Base-by-base conservation (phyloP, 2,797 vertebrate species). In the Cuniculus paca region DNA sequence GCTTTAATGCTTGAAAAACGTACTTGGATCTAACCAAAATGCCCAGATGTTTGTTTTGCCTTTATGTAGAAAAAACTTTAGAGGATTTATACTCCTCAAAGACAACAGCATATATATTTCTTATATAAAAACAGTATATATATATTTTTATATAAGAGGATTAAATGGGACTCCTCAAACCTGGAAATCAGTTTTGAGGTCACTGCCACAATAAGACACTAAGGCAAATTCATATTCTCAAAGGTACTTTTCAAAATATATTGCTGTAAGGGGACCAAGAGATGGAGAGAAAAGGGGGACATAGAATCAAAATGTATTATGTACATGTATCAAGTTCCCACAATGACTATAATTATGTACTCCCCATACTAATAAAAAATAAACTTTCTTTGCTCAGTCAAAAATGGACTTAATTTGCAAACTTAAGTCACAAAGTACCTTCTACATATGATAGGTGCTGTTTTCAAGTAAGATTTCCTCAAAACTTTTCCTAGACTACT, bases 381-480 rank as follows among this genome's bases (percentile, higher is more conserved):
- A 22, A 48, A 48, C 39, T 88, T 61, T 92, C 39, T 88, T 58
- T 94, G 19, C 2, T 36, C 42, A 79, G 20, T 88, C 11, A 90
- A 90, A 36, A 80, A 77, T 52, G 11, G 74, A 95, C 9, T 50
- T 61, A 82, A 91, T 81, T 81, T 92, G 26, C 50, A 95, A n/a
- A 34, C 20, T 84, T 42, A 82, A 82, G 50, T 82, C 42, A 90
- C n/a, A 95, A 92, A 95, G 61, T 48, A 17, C 84, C 31, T 60
- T 75, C 24, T 84, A 58, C 34, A 6, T 85, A 77, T 36, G 31
- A 63, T 72, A 84, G n/a, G 19, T 58, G 16, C 52, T 77, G 0
- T 65, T 96, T 90, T 95, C 31, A 94, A 81, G 6, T 60, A 86
- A 87, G 75, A 90, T 50, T 48, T 93, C 82, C 10, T 93, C 70